Percentiles rank a stretch among this genome's conserved stretches.
Conservation (phyloP, 2,113 vertebrate genomes). For the Onychorhynchus coronatus region DNA sequence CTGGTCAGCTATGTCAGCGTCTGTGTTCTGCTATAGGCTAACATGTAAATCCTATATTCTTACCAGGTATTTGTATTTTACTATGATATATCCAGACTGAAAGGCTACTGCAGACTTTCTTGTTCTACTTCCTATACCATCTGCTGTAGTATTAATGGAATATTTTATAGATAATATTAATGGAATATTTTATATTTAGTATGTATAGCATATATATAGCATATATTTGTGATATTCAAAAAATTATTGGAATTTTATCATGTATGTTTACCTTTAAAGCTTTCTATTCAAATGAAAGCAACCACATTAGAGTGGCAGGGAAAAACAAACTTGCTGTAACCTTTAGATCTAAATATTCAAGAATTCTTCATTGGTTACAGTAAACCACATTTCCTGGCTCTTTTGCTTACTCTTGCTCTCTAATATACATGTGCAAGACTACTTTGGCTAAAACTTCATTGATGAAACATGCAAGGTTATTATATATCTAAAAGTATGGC, state of each 20-base stretch:
- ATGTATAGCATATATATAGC: neutral
- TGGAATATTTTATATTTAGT: neutral
- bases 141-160: neutral
- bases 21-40: neutral
- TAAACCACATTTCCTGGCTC: neutral
- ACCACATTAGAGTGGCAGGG: neutral
- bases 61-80: neutral
- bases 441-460: neutral
- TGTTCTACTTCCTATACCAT: neutral
- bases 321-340: neutral
- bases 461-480: neutral
- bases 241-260: neutral
- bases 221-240: neutral
- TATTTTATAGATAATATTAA: neutral
- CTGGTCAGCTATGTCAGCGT: neutral
- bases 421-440: neutral
- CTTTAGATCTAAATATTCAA: neutral
- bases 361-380: neutral
- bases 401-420: neutral
- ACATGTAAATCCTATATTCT: neutral
- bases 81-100: neutral
- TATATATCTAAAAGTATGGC: neutral
- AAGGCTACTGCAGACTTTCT: neutral
- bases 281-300: neutral
- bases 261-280: neutral